Base-by-base conservation (phyloP, 2,888 invertebrate genomes). In the Drosophila nr. medialis region DNA sequence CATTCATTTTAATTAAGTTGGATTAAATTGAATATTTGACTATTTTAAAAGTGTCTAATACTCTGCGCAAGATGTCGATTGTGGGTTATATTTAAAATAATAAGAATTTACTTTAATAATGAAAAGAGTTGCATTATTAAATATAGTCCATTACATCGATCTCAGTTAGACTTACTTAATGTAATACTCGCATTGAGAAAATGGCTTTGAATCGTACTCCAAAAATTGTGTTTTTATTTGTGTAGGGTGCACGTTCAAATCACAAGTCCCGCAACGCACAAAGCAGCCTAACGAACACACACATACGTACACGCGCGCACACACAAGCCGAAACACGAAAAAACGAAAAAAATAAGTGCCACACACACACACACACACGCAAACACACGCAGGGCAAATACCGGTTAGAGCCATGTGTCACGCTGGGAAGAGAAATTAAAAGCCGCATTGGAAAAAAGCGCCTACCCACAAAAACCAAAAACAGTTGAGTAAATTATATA, bases 401-500 rank as follows among this genome's bases (percentile, higher is more conserved):
- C 53, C 64, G 75, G 87, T 84, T 84, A 89, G 84, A 85, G 66
- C n/a, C 50, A 34, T 24, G 56, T 54, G 54, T 53, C 55, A 55
- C 38, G 34, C 38, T 30, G 48, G 62, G 55, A 61, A 62, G 68
- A 56, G 72, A 75, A 75, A 75, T 72, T 64, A 77, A 86, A 88
- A 78, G 80, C 86, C 87, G 63, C 80, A 75, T 60, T 71, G 65
- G 58, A 72, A 72, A 81, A 89, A 84, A 75, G 65, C 64, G 61
- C 53, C 83, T 75, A 73, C 79, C 89, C 76, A 80, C 87, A 86
- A 88, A 85, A 86, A 81, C 79, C 89, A 80, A 82, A 81, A 81
- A 72, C 81, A 85, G 89, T 90, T 76, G 75, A 88, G 87, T 88
- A 88, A 90, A 88, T 90, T 90, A 90, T 90, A 83, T 90, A 89